These are phyloP conservation scores for Phaonia tiefii DNA, from an alignment of 2,888 invertebrate genomes.

Conservation along the genomic window DNA sequence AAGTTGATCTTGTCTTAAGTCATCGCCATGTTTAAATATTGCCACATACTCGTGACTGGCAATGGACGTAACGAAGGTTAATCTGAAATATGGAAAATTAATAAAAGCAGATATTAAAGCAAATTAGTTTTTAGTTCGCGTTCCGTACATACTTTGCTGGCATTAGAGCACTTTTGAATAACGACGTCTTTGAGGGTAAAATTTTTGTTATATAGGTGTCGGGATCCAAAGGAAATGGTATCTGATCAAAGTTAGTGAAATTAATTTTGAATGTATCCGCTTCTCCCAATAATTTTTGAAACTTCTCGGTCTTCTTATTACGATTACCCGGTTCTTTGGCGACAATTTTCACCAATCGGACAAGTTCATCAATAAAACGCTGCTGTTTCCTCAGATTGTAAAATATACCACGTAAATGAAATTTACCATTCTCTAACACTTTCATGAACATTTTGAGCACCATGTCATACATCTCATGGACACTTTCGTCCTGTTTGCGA, in stretches of 20 bases:
- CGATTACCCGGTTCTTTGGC: constrained; percentile 95
- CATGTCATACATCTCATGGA: constrained; percentile 92
- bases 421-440: constrained; percentile 85
- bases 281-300: constrained; percentile 91
- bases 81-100: constrained; percentile 77
- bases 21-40: constrained; percentile 99
- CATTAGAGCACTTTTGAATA: constrained; percentile 98
- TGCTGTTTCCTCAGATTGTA: constrained; percentile 92
- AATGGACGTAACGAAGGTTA: constrained; percentile 92
- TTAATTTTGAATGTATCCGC: constrained; percentile 91
- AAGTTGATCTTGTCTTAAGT: constrained; percentile 97
- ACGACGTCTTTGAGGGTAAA: constrained; percentile 91
- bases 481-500: constrained; percentile 86
- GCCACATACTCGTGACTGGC: constrained; percentile 90
- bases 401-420: constrained; percentile 87
- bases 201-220: constrained; percentile 93
- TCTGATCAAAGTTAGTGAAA: constrained; percentile 93
- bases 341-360: constrained; percentile 92
- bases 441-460: constrained; percentile 94
- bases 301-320: constrained; percentile 93
- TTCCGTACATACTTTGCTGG: constrained; percentile 85
- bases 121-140: too few species aligned
- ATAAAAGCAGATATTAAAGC: constrained; percentile 1
- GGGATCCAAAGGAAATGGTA: constrained; percentile 97
- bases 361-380: constrained; percentile 94